A percentile compares a stretch with the other conserved stretches of the same genome.
Conservation (phyloP, 1,140 invertebrate genomes). For the Caenorhabditis tropicalis region DNA sequence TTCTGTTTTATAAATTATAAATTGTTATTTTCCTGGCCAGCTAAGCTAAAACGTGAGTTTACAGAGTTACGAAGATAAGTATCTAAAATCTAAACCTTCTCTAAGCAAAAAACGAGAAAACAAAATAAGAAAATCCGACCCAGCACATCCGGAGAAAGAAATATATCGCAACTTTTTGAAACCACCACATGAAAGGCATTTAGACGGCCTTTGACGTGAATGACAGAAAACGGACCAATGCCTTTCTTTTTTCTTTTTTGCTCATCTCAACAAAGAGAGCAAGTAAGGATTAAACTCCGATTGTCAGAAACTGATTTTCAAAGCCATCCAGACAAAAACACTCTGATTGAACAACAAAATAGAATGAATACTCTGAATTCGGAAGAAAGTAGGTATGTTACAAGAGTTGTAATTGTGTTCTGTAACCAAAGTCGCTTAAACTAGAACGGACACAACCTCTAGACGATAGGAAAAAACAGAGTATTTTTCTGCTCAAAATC, state of each 20-base stretch:
- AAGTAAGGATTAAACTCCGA: not conserved
- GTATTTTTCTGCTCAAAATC: slow-evolving; percentile 27
- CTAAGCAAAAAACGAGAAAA: too few relatives aligned
- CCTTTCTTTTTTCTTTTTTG: not conserved
- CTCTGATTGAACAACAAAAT: not conserved
- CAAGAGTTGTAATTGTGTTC: not conserved
- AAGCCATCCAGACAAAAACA: not conserved
- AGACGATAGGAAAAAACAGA: slow-evolving; percentile 31
- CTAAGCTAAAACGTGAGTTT: not conserved
- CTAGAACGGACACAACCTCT: not conserved
- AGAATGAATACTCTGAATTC: not conserved
- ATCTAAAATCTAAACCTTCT: too few relatives aligned
- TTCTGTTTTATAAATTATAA: not conserved
- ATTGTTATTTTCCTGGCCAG: not conserved
- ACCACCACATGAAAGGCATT: slow-evolving; percentile 4
- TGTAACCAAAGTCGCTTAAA: slow-evolving; percentile 5
- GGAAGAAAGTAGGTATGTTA: not conserved
- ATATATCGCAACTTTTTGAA: slow-evolving; percentile 37
- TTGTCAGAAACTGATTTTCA: not conserved
- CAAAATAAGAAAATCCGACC: not conserved
- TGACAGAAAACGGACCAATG: slow-evolving; percentile 33
- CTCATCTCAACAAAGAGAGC: not conserved
- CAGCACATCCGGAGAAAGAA: not conserved
- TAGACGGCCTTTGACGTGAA: slow-evolving; percentile 32
- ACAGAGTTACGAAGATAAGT: too few relatives aligned